Percentiles rank a stretch among this genome's conserved stretches.
Conservation (phyloP, 2,113 vertebrate species). For the Saccopteryx bilineata region DNA sequence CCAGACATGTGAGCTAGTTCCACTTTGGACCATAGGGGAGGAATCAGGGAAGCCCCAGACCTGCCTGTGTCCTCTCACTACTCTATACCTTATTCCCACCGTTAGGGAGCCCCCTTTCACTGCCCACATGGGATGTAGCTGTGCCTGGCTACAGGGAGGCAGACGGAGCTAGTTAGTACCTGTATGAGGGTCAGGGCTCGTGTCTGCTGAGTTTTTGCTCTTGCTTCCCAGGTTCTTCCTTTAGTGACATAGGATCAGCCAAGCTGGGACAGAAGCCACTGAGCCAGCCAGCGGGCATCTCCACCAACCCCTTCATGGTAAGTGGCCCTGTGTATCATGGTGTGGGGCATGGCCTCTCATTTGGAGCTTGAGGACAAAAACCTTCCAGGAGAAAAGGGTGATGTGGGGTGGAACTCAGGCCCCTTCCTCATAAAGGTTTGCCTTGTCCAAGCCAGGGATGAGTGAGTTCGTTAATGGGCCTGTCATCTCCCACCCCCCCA, state of each 20-base stretch:
- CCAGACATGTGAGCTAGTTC: background rate
- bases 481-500: background rate
- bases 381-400: background rate
- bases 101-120: slow-evolving; percentile 7
- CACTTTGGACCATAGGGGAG: background rate
- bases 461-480: too few species aligned
- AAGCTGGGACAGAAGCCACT: slow-evolving; percentile 78
- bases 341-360: background rate
- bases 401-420: background rate
- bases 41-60: background rate
- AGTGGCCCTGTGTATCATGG: background rate
- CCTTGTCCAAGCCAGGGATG: background rate
- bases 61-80: background rate
- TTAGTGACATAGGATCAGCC: slow-evolving; percentile 75
- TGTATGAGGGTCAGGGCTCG: background rate
- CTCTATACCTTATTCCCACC: background rate
- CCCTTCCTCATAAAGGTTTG: background rate
- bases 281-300: slow-evolving; percentile 68
- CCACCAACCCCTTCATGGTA: slow-evolving; percentile 86
- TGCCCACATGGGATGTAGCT: slow-evolving; percentile 62
- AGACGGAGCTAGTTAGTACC: background rate
- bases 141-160: background rate
- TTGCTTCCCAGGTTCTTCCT: slow-evolving; percentile 76
- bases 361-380: background rate
- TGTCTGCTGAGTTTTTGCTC: background rate